Evolutionary conservation across 2,113 vertebrate species (phyloP).

Genomic region (Pelobates fuscus): DNA sequence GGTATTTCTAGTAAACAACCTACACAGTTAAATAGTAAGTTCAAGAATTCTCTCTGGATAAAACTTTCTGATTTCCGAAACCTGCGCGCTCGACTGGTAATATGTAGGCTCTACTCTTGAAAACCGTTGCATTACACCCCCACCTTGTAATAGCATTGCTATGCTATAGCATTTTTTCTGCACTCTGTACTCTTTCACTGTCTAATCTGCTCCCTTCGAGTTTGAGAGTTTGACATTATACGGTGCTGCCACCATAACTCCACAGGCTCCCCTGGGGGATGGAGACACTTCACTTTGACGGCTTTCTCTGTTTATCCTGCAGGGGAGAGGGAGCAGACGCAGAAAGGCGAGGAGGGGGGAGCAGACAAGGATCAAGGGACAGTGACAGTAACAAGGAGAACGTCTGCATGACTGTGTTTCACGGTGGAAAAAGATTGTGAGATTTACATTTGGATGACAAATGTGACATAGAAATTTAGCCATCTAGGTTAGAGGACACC

Average conservation of each 20-base stretch:
- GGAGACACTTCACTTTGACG: neutral
- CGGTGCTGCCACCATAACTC: neutral
- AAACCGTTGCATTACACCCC: no score
- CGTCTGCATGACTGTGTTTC: neutral
- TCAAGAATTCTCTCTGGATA: no score
- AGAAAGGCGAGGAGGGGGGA: neutral
- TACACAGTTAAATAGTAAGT: no score
- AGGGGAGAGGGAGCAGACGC: neutral
- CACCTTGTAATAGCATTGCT: no score
- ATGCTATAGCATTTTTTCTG: no score
- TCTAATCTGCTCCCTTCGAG: constrained; percentile 2
- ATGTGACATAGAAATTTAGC: no score
- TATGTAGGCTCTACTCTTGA: no score
- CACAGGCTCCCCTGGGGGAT: neutral
- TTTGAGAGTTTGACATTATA: neutral
- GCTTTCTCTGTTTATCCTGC: constrained; percentile 1
- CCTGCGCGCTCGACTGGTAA: no score
- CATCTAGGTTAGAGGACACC: no score
- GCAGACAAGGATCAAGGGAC: neutral
- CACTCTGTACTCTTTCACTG: neutral
- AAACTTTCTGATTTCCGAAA: no score
- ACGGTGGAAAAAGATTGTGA: neutral
- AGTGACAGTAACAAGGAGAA: neutral
- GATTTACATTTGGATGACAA: no score
- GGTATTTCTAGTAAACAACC: no score